Percentiles rank a stretch among this genome's conserved stretches.
Conservation (phyloP, 1,140 invertebrate species). For the Papilio polyxenes region DNA sequence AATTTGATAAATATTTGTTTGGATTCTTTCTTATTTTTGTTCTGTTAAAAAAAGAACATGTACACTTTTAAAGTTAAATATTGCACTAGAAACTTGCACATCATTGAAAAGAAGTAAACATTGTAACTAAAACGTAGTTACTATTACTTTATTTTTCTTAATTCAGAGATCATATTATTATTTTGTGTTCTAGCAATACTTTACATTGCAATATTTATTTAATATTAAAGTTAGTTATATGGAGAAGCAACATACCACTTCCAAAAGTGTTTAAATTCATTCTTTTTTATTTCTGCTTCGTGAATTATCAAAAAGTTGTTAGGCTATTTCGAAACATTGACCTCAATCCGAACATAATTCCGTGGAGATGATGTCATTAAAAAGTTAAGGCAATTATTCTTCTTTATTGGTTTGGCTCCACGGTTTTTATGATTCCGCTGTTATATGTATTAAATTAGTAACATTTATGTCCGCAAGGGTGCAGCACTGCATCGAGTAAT, state of each 20-base stretch:
- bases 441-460: slow-evolving; percentile 51
- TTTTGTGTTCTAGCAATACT: too few species aligned
- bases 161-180: not conserved
- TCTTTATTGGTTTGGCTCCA: slow-evolving; percentile 55
- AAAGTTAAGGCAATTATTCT: slow-evolving; percentile 54
- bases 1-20: slow-evolving; percentile 15
- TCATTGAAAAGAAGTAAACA: not conserved
- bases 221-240: too few species aligned
- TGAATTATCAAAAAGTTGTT: slow-evolving; percentile 4
- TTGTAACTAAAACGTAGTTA: not conserved
- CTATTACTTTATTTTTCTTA: not conserved
- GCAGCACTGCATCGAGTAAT: slow-evolving; percentile 1
- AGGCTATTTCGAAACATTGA: slow-evolving; percentile 48
- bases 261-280: not conserved
- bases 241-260: not conserved
- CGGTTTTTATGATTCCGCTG: slow-evolving; percentile 51
- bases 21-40: not conserved
- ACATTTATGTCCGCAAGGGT: slow-evolving; percentile 40
- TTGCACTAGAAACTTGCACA: not conserved
- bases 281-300: not conserved
- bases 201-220: too few species aligned
- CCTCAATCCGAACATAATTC: slow-evolving; percentile 49
- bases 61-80: not conserved
- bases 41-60: not conserved
- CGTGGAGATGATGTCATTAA: slow-evolving; percentile 63